Percentiles rank a stretch among this genome's conserved stretches.
phyloP scores from a whole-genome alignment of 2,113 vertebrate genomes.

The Philantomba maxwellii region DNA sequence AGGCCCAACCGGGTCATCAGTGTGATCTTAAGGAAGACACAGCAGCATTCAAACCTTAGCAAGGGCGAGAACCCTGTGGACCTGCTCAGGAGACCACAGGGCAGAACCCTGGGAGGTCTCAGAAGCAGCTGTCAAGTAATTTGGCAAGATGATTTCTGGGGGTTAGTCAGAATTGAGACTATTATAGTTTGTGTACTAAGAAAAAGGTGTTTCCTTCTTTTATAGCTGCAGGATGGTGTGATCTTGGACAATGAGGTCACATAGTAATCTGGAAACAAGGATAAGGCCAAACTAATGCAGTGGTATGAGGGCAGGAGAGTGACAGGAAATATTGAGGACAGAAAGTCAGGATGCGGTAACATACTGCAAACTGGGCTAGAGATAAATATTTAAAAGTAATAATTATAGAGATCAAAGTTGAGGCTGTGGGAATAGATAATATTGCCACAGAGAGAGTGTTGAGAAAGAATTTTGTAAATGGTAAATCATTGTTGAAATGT shows the following conservation, averaged over 20 bases:
- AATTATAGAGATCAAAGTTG: not conserved
- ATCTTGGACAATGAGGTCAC: not conserved
- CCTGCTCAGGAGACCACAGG: not conserved
- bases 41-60: not conserved
- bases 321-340: not conserved
- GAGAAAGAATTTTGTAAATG: not conserved
- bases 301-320: not conserved
- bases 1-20: not conserved
- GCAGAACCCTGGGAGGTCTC: not conserved
- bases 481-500: not conserved
- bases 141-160: not conserved
- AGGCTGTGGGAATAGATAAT: not conserved
- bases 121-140: not conserved
- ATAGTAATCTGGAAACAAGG: not conserved
- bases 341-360: not conserved
- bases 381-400: not conserved
- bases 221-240: not conserved
- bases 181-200: not conserved
- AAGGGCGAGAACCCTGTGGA: not conserved
- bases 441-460: not conserved
- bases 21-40: not conserved
- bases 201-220: not conserved
- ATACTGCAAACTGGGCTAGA: not conserved
- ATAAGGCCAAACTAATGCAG: not conserved
- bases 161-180: not conserved